These are phyloP conservation scores for Eurypyga helias DNA, from an alignment of 2,113 vertebrate species.

Conservation along the genomic window DNA sequence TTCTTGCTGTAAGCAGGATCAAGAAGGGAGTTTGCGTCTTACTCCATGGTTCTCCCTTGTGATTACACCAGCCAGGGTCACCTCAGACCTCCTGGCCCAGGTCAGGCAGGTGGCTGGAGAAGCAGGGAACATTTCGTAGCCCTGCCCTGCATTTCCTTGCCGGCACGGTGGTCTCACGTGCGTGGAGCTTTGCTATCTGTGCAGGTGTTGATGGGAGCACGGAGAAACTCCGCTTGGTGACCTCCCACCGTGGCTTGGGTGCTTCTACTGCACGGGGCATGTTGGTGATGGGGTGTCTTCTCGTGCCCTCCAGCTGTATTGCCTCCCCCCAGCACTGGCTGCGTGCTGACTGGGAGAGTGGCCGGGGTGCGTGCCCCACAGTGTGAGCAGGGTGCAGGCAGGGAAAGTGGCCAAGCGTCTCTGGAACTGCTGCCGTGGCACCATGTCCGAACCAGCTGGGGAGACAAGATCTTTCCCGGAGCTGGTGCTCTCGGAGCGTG, in stretches of 20 bases:
- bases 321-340: no score
- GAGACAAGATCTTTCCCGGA: not conserved
- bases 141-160: not conserved
- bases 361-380: accelerated
- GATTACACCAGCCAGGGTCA: not conserved
- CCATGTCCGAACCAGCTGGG: not conserved
- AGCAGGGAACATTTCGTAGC: accelerated
- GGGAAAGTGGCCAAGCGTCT: not conserved
- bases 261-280: accelerated
- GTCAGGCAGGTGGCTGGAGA: not conserved
- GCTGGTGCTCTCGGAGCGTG: not conserved
- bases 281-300: not conserved
- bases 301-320: not conserved
- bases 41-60: not conserved
- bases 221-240: not conserved
- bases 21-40: not conserved
- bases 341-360: no score
- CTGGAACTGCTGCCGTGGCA: not conserved
- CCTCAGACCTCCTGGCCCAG: not conserved
- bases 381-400: accelerated
- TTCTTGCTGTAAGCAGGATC: not conserved
- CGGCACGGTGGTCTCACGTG: accelerated
- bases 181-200: accelerated
- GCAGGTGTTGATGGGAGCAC: accelerated
- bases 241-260: no score